Conservation (phyloP, 2,888 invertebrate genomes). For the Limnephilus auricula region DNA sequence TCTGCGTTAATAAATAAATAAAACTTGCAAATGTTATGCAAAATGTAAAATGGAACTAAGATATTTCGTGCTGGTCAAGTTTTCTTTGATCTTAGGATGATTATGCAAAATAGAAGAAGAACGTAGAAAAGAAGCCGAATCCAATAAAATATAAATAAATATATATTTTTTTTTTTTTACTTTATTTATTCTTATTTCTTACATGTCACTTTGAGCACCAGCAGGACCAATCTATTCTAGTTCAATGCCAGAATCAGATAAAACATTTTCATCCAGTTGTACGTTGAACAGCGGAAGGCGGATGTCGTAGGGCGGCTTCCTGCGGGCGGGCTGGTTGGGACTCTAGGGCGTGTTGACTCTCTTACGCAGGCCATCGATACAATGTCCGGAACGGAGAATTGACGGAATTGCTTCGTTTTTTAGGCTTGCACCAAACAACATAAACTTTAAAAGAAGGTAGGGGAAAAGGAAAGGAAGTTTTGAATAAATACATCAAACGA, state of each 20-base stretch:
- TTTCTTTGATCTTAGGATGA: too few relatives aligned
- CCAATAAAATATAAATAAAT: too few relatives aligned
- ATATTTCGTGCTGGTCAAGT: too few relatives aligned
- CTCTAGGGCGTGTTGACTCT: neutral
- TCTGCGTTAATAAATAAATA: too few relatives aligned
- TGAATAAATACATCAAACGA: too few relatives aligned
- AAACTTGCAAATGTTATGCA: too few relatives aligned
- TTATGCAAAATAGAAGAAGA: neutral
- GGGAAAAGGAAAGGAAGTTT: neutral
- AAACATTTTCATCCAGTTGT: neutral
- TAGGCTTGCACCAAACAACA: neutral
- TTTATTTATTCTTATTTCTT: too few relatives aligned
- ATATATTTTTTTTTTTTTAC: too few relatives aligned
- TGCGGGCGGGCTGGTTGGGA: neutral
- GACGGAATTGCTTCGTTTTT: neutral
- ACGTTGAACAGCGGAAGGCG: neutral
- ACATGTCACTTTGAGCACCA: neutral
- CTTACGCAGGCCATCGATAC: neutral
- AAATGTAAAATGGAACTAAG: too few relatives aligned
- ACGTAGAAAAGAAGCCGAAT: neutral
- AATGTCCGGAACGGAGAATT: neutral
- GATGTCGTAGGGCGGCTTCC: slow-evolving; percentile 22
- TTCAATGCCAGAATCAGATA: neutral
- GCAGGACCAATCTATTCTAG: neutral
- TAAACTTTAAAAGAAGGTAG: neutral